Base-by-base conservation (phyloP, 2,113 vertebrate species). In the Xiphias gladius region DNA sequence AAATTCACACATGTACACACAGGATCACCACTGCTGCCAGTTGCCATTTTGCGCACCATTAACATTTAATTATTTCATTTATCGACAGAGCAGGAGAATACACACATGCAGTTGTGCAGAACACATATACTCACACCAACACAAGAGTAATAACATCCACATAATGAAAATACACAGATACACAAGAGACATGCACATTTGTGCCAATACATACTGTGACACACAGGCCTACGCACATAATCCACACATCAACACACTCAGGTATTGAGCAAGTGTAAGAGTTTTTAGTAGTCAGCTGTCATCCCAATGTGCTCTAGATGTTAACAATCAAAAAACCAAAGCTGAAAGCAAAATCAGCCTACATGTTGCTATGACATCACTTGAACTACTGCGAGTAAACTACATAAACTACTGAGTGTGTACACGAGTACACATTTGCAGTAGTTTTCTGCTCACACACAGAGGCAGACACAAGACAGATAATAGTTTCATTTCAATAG, bases 21-120 rank as follows among this genome's bases (percentile, higher is more conserved):
- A n/a, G 58, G 71, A 64, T 86, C 84, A 83, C 76, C 79, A 85
- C 64, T 83, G 79, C 79, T 85, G 84, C 76, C 84, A 88, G 76
- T 32, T 84, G 75, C 84, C 68, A 86, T 90, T 86, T 90, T 82
- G 86, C 59, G 61, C 84, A 80, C 43, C 72, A 82, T 88, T 82
- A 90, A 84, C 75, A 82, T 84, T 82, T 82, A 84, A 88, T 88
- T 88, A 88, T 90, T 88, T 88, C 72, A 82, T 82, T 83, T 86
- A 80, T 82, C n/a, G 59, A 78, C 79, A 54, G 82, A 67, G 64
- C 66, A 2, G 16, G 50, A 80, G 41, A 85, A 80, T 26, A 81
- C 74, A 74, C 66, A 43, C 43, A 48, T 4, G 7, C 32, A 26
- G 43, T 12, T 7, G 2, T 50, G 50, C 58, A 74, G 22, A 65